Evolutionary conservation across 2,113 vertebrate species (phyloP).

Genomic region (Collichthys lucidus): DNA sequence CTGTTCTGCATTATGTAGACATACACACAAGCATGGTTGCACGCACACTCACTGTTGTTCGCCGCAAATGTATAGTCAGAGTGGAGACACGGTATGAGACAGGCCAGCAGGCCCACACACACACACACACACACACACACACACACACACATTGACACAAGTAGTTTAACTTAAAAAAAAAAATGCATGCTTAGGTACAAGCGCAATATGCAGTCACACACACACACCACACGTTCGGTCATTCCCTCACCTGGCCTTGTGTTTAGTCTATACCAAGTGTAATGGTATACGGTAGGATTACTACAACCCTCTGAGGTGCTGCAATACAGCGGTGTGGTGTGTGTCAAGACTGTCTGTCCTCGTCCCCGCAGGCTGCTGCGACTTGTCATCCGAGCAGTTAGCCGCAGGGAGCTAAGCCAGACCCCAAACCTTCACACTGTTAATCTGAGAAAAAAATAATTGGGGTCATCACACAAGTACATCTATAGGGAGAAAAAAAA

Average conservation of each 20-base stretch:
- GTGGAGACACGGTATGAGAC: conserved; percentile 45
- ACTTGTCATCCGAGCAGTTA: conserved; percentile 66
- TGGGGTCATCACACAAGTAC: conserved; percentile 41
- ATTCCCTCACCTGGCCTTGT: conserved; percentile 80
- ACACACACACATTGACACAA: conserved; percentile 28
- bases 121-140: conserved; percentile 26
- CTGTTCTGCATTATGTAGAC: conserved; percentile 77
- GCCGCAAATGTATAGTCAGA: conserved; percentile 41
- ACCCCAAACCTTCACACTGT: conserved; percentile 39
- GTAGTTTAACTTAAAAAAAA: conserved; percentile 1
- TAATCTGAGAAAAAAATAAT: conserved; percentile 51
- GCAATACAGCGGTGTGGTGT: conserved; percentile 64
- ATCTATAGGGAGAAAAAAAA: not conserved
- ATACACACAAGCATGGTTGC: conserved; percentile 59
- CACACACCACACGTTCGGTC: conserved; percentile 56
- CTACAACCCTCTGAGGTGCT: conserved; percentile 63
- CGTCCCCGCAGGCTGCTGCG: conserved; percentile 44
- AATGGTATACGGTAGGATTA: conserved; percentile 80
- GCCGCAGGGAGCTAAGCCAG: conserved; percentile 56
- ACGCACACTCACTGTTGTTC: conserved; percentile 54
- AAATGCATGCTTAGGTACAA: conserved; percentile 18
- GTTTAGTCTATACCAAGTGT: conserved; percentile 81
- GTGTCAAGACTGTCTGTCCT: conserved; percentile 72
- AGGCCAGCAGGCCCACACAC: conserved; percentile 66
- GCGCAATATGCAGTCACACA: conserved; percentile 25